phyloP scores from a whole-genome alignment of 2,113 vertebrate species.

The Scolopax mira region DNA sequence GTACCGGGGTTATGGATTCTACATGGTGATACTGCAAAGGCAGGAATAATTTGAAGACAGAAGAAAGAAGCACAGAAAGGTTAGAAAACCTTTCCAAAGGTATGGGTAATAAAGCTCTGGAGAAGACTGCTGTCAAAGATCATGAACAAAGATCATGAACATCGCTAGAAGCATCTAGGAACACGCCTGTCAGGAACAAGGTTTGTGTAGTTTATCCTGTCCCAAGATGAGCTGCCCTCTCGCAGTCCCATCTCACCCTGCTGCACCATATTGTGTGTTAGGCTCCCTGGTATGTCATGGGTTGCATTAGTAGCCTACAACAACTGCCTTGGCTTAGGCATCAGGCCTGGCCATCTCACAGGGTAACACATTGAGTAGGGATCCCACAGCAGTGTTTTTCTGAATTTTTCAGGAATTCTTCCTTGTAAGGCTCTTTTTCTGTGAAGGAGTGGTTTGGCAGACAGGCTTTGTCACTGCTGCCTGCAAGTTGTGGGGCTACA shows the following conservation, averaged over 20 bases:
- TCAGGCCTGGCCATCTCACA: neutral
- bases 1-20: accelerated
- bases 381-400: neutral
- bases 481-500: neutral
- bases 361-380: neutral
- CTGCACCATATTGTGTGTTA: neutral
- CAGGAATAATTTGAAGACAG: neutral
- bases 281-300: neutral
- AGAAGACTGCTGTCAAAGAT: neutral
- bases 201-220: neutral
- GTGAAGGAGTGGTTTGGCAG: neutral
- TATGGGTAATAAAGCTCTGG: neutral
- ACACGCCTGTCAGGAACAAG: neutral
- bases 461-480: neutral
- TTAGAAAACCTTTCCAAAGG: neutral
- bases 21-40: neutral
- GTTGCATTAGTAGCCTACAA: neutral
- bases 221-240: neutral
- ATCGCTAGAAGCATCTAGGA: neutral
- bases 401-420: neutral
- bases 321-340: neutral
- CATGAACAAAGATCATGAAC: neutral
- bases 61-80: neutral
- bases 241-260: accelerated
- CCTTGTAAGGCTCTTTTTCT: neutral